Evolutionary conservation across 2,888 invertebrate species (phyloP).

Genomic region (Troglohyphantes excavatus): DNA sequence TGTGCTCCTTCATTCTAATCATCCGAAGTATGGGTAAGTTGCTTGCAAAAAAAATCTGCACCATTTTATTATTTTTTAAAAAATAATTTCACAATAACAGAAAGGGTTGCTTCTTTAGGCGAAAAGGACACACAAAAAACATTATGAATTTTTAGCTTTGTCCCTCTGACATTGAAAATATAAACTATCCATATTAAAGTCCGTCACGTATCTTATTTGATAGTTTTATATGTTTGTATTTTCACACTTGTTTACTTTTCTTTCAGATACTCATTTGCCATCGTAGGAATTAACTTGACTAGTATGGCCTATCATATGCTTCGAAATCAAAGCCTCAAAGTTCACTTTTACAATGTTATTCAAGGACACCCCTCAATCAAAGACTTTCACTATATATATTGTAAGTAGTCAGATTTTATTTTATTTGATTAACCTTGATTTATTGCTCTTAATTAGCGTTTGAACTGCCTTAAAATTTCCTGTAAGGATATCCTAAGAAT

Average conservation of each 20-base stretch:
- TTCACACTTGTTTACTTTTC: neutral
- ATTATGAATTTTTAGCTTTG: neutral
- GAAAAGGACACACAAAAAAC: too few relatives aligned
- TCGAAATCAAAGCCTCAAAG: slow-evolving; percentile 91
- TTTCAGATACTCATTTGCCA: slow-evolving; percentile 84
- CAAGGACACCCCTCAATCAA: slow-evolving; percentile 81
- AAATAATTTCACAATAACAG: too few relatives aligned
- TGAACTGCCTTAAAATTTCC: too few relatives aligned
- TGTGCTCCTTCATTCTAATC: slow-evolving; percentile 92
- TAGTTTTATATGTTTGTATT: too few relatives aligned
- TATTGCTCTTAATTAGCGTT: too few relatives aligned
- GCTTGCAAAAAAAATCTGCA: neutral
- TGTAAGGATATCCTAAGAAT: too few relatives aligned
- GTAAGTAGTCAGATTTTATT: slow-evolving; percentile 83
- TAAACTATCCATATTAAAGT: too few relatives aligned
- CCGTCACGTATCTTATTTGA: too few relatives aligned
- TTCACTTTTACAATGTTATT: slow-evolving; percentile 91
- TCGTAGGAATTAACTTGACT: slow-evolving; percentile 94
- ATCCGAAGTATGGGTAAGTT: slow-evolving; percentile 93
- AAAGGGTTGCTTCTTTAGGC: too few relatives aligned
- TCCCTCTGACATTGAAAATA: too few relatives aligned
- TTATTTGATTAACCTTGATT: too few relatives aligned
- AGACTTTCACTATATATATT: slow-evolving; percentile 95
- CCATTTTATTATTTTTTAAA: too few relatives aligned
- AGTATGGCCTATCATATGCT: slow-evolving; percentile 93